These are phyloP conservation scores for Leucoptera coffeella DNA, from an alignment of 2,888 invertebrate species.

Conservation along the genomic window DNA sequence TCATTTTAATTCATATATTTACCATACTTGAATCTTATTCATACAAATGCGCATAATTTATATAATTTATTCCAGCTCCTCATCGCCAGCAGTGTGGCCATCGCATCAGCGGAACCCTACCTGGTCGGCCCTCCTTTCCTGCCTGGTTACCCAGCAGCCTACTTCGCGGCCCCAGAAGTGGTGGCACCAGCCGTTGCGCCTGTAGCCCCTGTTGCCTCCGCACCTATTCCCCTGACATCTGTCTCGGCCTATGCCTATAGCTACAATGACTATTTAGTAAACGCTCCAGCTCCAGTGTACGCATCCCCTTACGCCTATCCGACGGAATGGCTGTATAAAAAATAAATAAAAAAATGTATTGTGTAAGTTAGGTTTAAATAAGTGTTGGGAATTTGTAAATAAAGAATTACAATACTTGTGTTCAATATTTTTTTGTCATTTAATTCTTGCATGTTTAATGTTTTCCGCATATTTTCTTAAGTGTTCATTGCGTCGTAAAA, in stretches of 20 bases:
- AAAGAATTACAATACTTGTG: too few species aligned
- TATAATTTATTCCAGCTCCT: conserved; percentile 15
- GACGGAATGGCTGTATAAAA: conserved; percentile 7
- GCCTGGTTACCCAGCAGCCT: conserved; percentile 4
- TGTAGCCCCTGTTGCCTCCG: conserved; percentile 5
- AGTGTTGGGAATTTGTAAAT: not conserved
- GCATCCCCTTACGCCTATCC: conserved; percentile 13
- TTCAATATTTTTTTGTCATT: too few species aligned
- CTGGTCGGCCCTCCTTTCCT: not conserved
- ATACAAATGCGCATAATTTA: too few species aligned
- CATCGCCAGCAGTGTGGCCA: conserved; percentile 11
- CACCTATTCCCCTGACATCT: conserved; percentile 10
- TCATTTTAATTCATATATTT: too few species aligned
- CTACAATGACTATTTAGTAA: conserved; percentile 9
- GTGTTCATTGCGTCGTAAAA: too few species aligned
- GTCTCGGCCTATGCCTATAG: conserved; percentile 14
- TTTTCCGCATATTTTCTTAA: too few species aligned
- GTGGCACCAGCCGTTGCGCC: conserved; percentile 2
- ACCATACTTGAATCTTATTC: too few species aligned
- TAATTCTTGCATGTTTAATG: too few species aligned
- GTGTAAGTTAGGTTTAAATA: not conserved
- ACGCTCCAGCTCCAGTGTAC: conserved; percentile 7
- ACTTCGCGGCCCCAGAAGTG: conserved; percentile 15
- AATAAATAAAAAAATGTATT: too few species aligned
- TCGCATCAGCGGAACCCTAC: conserved; percentile 1